Evolutionary conservation across 2,888 invertebrate genomes (phyloP), one percentile per base, ranked within the genome.

Genomic region (Cosmorhoe ocellata): DNA sequence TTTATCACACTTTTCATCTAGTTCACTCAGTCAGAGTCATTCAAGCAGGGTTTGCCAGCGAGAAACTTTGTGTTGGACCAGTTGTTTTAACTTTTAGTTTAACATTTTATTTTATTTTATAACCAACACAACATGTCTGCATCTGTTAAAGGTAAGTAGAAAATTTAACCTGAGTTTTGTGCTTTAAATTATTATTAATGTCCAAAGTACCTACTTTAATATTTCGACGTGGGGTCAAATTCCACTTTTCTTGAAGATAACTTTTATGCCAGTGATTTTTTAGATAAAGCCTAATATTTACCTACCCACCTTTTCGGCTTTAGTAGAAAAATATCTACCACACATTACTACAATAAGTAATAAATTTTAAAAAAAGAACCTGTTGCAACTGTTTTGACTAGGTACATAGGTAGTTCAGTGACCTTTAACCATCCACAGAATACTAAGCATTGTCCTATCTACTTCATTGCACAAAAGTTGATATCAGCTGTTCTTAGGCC

Each of bases 61-160:
- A 54, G 26, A 51, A 61, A 60, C 58, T 65, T 64, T 59, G 49
- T 53, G 49, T 53, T 31, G 49, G 51, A 40, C 44, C 53, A 52
- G 54, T 51, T 51, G 58, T 38, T 8, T 39, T 8, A 40, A 52
- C 14, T 46, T 1, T 39, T 44, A 48, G 40, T 52, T 56, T 40
- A 41, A 52, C 37, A 31, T 42, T 36, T 34, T 43, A 13, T 45
- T 53, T 37, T 40, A 13, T 44, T 33, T 55, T 75, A 62, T 12
- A 40, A 7, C 32, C 10, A 43, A n/a, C 26, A 18, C 43, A 53
- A 9, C 49, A 90, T 90, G 90, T 82, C 90, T 44, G 81, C 71
- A 42, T 78, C 89, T 58, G 80, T 81, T 45, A 90, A 90, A 80
- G 90, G 90, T 86, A 64, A 59, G 69, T 62, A 8, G n/a, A 31